Conservation (phyloP, 1,140 invertebrate species). For the Drosophila tsacasi region DNA sequence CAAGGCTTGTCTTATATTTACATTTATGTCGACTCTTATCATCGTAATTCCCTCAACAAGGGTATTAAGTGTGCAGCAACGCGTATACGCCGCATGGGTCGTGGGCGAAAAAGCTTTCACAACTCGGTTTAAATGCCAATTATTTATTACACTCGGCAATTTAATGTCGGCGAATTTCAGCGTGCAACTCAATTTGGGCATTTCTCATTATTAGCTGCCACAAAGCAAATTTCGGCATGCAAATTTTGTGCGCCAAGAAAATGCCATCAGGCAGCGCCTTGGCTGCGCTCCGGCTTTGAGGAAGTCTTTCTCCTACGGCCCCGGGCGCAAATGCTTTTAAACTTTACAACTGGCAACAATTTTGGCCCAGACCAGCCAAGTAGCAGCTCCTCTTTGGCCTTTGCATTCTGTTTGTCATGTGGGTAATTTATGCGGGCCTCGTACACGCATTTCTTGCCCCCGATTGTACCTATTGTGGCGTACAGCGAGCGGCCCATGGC, state of each 20-base stretch:
- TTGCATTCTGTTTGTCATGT: slow-evolving; percentile 61
- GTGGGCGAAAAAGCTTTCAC: slow-evolving; percentile 52
- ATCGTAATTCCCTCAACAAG: slow-evolving; percentile 5
- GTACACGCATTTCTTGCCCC: slow-evolving; percentile 41
- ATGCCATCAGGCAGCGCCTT: slow-evolving; percentile 33
- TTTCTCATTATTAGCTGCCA: slow-evolving; percentile 75
- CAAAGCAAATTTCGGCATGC: slow-evolving; percentile 62
- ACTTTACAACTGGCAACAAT: slow-evolving; percentile 50
- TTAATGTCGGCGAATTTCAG: slow-evolving; percentile 62
- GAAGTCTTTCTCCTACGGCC: slow-evolving; percentile 15
- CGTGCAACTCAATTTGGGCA: slow-evolving; percentile 71
- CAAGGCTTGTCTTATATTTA: neutral
- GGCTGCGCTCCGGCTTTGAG: slow-evolving; percentile 1
- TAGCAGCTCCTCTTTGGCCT: slow-evolving; percentile 24
- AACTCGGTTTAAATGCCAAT: slow-evolving; percentile 75
- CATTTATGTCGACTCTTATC: neutral
- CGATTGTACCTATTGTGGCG: slow-evolving; percentile 55
- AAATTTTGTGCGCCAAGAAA: slow-evolving; percentile 48
- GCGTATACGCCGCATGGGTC: slow-evolving; percentile 36
- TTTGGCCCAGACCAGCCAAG: slow-evolving; percentile 4
- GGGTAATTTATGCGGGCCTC: slow-evolving; percentile 63
- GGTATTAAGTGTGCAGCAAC: slow-evolving; percentile 26
- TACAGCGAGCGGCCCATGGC: neutral
- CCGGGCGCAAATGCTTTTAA: slow-evolving; percentile 53
- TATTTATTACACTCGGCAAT: slow-evolving; percentile 68